A percentile compares a stretch with the other conserved stretches of the same genome.
Conservation (phyloP, 1,140 invertebrate genomes). For the Macrobrachium nipponense region DNA sequence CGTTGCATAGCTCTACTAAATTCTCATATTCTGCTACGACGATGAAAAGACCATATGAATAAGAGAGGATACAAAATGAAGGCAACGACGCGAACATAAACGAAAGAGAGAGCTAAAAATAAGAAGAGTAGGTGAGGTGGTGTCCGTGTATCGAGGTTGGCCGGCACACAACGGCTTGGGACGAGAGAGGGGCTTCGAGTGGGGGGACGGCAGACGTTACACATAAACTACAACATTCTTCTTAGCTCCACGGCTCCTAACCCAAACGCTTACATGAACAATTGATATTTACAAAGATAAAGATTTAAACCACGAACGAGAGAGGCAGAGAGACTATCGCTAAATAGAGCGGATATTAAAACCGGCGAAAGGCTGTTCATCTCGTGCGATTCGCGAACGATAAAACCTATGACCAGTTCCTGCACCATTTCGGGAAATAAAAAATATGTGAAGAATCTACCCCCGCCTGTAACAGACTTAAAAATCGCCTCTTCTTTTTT, state of each 20-base stretch:
- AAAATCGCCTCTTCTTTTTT: conserved; percentile 13
- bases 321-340: too few relatives aligned
- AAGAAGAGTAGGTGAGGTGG: conserved; percentile 29
- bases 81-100: conserved; percentile 20
- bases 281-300: conserved; percentile 59
- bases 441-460: conserved; percentile 61
- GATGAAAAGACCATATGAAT: not conserved
- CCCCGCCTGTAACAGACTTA: conserved; percentile 51
- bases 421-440: conserved; percentile 61
- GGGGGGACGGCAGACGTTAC: conserved; percentile 62
- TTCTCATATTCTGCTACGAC: conserved; percentile 19
- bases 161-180: conserved; percentile 50
- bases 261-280: conserved; percentile 62
- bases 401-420: conserved; percentile 53
- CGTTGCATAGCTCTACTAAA: conserved; percentile 53
- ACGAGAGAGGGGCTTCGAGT: conserved; percentile 61
- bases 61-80: not conserved
- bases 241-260: conserved; percentile 61
- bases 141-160: conserved; percentile 53
- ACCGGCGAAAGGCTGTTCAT: not conserved
- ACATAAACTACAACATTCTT: conserved; percentile 63
- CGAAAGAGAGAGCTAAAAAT: conserved; percentile 6
- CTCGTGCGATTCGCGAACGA: conserved; percentile 41
- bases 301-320: conserved; percentile 12
- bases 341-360: too few relatives aligned